phyloP scores from a whole-genome alignment of 2,113 vertebrate species.

The Nestor notabilis region DNA sequence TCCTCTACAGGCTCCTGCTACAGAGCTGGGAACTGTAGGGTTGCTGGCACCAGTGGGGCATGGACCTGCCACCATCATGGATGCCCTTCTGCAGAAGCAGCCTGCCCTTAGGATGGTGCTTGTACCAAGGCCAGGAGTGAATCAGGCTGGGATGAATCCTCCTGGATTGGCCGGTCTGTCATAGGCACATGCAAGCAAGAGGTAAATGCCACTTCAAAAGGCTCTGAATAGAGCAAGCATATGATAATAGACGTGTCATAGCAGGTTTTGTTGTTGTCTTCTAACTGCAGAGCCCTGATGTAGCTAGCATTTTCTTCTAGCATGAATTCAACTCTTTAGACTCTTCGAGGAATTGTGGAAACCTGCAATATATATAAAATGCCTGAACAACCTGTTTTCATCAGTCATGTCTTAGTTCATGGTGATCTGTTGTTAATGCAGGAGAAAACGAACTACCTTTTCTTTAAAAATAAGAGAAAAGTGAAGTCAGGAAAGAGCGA shows the following conservation, averaged over 20 bases:
- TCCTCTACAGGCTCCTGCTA: neutral
- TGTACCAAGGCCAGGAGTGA: neutral
- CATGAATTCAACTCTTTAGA: neutral
- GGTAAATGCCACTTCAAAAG: neutral
- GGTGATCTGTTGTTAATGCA: neutral
- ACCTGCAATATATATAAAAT: neutral
- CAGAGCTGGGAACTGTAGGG: rapidly evolving
- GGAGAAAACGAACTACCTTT: neutral
- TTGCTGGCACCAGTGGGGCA: neutral
- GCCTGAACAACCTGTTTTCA: neutral
- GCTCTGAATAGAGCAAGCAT: rapidly evolving
- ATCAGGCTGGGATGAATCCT: neutral
- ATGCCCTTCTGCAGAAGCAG: neutral
- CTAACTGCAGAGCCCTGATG: neutral
- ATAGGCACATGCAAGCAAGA: neutral
- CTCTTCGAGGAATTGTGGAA: neutral
- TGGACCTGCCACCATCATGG: rapidly evolving
- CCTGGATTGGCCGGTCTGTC: neutral
- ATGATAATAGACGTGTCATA: neutral
- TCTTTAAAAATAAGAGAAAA: neutral
- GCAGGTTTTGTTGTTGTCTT: neutral
- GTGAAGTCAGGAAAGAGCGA: neutral
- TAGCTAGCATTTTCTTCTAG: neutral
- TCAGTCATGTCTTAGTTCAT: neutral
- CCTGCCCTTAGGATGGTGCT: neutral